Conservation (phyloP, 1,140 invertebrate genomes). For the Drosophila sp. region DNA sequence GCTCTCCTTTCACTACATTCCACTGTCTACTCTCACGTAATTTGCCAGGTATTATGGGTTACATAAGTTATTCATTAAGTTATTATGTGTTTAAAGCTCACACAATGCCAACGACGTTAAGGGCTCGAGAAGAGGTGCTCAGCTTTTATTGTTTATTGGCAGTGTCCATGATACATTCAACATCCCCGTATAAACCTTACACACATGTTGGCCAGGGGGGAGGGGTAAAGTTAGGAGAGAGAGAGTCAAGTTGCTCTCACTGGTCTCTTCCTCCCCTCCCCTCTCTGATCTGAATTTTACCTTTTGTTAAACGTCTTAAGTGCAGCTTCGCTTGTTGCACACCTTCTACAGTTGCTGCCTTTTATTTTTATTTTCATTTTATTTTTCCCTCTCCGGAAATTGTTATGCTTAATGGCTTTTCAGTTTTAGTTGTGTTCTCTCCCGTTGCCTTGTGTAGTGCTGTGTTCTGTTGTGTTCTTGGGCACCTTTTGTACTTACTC, state of each 20-base stretch:
- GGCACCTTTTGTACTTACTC: constrained; percentile 18
- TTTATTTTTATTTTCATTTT: constrained; percentile 39
- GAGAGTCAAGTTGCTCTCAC: neutral
- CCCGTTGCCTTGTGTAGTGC: constrained; percentile 1
- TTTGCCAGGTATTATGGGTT: constrained; percentile 51
- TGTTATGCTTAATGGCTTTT: constrained; percentile 70
- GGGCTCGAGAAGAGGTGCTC: constrained; percentile 42
- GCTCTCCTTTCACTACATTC: no score
- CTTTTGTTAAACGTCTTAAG: constrained; percentile 69
- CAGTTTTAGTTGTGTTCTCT: constrained; percentile 35
- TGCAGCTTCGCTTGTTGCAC: constrained; percentile 65
- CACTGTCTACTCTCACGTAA: constrained; percentile 36
- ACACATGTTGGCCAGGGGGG: neutral
- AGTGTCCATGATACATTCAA: constrained; percentile 34
- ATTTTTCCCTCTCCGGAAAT: constrained; percentile 60
- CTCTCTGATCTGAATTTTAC: constrained; percentile 47
- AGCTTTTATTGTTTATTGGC: constrained; percentile 65
- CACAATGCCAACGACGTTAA: constrained; percentile 40
- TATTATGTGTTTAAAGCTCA: constrained; percentile 75
- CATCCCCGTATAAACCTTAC: constrained; percentile 6
- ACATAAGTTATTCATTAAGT: constrained; percentile 71
- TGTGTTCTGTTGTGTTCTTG: constrained; percentile 12
- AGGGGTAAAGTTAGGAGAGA: no score
- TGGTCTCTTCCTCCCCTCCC: constrained; percentile 12
- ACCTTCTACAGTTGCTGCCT: constrained; percentile 41